Percentiles rank a stretch among this genome's conserved stretches.
phyloP scores from a whole-genome alignment of 2,888 invertebrate genomes.

The Gortyna flavago region DNA sequence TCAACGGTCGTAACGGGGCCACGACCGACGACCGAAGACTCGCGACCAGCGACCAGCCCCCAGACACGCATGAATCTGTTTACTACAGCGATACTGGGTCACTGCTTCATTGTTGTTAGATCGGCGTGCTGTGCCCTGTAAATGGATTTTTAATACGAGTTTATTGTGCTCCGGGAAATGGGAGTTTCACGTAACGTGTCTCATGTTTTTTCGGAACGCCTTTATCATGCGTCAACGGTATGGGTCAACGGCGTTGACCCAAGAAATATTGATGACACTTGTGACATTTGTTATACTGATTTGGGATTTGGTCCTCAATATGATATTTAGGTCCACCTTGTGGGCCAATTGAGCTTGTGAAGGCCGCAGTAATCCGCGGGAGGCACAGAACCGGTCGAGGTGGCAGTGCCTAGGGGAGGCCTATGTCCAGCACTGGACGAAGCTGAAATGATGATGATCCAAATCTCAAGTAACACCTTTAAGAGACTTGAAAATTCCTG shows the following conservation, averaged over 20 bases:
- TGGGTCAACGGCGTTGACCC: too few species aligned
- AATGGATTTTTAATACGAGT: conserved; percentile 33
- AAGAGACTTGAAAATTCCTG: not conserved
- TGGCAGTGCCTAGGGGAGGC: not conserved
- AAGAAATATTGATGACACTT: not conserved
- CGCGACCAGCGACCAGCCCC: conserved; percentile 41
- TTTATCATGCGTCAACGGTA: conserved; percentile 9
- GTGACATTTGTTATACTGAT: not conserved
- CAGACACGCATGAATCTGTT: conserved; percentile 39
- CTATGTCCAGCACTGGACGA: not conserved
- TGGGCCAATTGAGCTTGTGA: too few species aligned
- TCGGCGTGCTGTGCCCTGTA: conserved; percentile 21
- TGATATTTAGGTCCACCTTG: too few species aligned
- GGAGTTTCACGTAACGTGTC: not conserved
- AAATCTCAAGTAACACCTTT: not conserved
- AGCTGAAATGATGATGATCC: not conserved
- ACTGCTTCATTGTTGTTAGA: conserved; percentile 42
- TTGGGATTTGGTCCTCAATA: not conserved
- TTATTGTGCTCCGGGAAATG: conserved; percentile 36
- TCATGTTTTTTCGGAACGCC: not conserved
- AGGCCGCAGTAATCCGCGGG: not conserved
- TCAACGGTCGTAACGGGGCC: conserved; percentile 55
- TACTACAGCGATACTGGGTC: conserved; percentile 45
- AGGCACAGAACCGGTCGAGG: not conserved
- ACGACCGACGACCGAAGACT: conserved; percentile 20